Percentiles rank a stretch among this genome's conserved stretches.
Conservation (phyloP, 2,797 vertebrate species). For the Borostomias antarcticus region DNA sequence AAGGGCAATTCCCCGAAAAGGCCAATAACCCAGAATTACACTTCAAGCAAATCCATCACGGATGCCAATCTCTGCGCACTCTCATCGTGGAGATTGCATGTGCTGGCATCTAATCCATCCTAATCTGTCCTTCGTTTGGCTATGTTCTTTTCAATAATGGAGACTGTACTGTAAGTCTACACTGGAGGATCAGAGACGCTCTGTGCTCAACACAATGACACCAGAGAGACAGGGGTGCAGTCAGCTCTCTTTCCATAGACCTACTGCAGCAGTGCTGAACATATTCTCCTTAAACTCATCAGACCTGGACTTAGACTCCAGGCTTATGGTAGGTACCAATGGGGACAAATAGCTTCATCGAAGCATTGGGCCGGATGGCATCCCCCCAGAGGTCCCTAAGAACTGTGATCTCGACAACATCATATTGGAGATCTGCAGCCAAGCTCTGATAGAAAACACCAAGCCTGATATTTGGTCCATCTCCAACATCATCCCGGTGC, state of each 20-base stretch:
- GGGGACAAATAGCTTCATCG: too few species aligned
- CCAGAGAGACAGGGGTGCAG: neutral
- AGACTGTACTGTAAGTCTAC: neutral
- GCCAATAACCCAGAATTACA: neutral
- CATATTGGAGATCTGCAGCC: too few species aligned
- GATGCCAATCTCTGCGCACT: too few species aligned
- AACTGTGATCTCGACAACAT: too few species aligned
- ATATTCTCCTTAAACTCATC: neutral
- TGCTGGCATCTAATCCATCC: neutral
- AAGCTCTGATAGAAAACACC: too few species aligned
- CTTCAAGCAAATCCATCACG: neutral
- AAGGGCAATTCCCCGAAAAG: neutral
- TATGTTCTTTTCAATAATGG: neutral
- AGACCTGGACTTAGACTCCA: neutral
- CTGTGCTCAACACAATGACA: neutral
- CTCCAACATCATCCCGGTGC: too few species aligned
- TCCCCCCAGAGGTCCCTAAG: too few species aligned
- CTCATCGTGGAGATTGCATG: neutral
- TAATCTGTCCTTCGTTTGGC: neutral
- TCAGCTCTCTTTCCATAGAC: neutral
- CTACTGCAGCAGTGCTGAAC: too few species aligned
- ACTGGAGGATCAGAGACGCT: neutral
- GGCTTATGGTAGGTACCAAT: too few species aligned
- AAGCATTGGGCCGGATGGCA: too few species aligned
- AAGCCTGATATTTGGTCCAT: too few species aligned